These are phyloP conservation scores for Aleadryas rufinucha DNA, from an alignment of 2,113 vertebrate genomes.

Conservation along the genomic window DNA sequence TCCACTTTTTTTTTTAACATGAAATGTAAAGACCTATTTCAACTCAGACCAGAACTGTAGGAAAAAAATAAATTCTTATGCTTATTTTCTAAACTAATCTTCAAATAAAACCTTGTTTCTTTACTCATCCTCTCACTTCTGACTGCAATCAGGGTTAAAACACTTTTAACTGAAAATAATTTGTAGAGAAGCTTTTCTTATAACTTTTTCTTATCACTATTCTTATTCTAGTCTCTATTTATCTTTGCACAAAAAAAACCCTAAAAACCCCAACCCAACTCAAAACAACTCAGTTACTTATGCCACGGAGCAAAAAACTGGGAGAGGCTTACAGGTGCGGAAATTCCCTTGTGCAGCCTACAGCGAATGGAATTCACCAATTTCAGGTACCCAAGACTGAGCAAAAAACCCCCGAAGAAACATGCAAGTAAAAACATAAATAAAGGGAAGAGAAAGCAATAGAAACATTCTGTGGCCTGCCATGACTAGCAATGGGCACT, in stretches of 20 bases:
- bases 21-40: not conserved
- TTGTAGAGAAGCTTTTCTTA: not conserved
- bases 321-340: not conserved
- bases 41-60: not conserved
- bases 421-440: not conserved
- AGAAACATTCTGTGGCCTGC: not conserved
- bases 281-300: not conserved
- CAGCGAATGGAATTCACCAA: not conserved
- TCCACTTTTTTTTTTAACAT: not conserved
- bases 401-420: fast-evolving
- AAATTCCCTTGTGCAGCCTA: not conserved
- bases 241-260: not conserved
- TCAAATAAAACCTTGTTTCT: not conserved
- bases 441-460: not conserved
- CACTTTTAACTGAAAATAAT: not conserved
- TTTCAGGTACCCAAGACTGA: not conserved
- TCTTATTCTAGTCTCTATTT: not conserved
- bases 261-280: not conserved
- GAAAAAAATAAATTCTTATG: not conserved
- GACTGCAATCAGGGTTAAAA: not conserved
- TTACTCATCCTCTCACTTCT: not conserved
- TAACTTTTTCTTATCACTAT: not conserved
- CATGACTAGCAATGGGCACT: not conserved
- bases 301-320: not conserved
- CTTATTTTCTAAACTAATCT: not conserved